Evolutionary conservation across 1,140 invertebrate species (phyloP).

Genomic region (Asbolus verrucosus): DNA sequence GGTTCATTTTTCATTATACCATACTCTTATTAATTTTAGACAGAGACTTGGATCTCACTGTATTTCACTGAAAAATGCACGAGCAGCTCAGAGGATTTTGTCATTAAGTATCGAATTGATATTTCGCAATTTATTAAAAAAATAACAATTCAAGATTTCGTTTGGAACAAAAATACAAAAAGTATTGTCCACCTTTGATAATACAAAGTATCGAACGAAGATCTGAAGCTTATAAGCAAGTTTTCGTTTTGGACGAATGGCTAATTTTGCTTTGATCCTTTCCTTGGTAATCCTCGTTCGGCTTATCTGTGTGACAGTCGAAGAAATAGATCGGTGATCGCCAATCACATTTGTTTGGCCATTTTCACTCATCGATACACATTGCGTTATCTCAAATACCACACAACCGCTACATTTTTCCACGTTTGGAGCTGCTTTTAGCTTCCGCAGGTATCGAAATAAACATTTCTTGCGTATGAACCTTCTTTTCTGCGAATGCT

Average conservation of each 20-base stretch:
- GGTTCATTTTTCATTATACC: constrained; percentile 17
- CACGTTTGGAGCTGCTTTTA: neutral
- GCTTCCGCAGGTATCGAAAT: constrained; percentile 13
- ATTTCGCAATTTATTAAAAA: too few relatives aligned
- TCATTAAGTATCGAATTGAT: too few relatives aligned
- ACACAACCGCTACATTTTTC: neutral
- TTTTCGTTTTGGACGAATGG: constrained; percentile 4
- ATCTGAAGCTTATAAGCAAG: neutral
- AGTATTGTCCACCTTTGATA: neutral
- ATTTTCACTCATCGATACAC: neutral
- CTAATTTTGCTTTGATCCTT: constrained; percentile 26
- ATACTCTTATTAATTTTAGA: constrained; percentile 10
- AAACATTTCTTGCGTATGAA: neutral
- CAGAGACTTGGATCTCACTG: constrained; percentile 17
- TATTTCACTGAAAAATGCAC: constrained; percentile 2
- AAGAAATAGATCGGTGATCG: constrained; percentile 19
- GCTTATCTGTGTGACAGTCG: constrained; percentile 9
- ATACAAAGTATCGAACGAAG: too few relatives aligned
- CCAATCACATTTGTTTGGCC: constrained; percentile 27
- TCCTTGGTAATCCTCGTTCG: constrained; percentile 15
- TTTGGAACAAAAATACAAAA: too few relatives aligned
- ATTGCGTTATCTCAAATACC: constrained; percentile 6
- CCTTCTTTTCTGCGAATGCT: constrained; percentile 2
- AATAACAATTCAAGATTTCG: too few relatives aligned
- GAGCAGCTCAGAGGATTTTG: too few relatives aligned